Base-by-base conservation (phyloP, 2,113 vertebrate species). In the Todiramphus saurophagus region DNA sequence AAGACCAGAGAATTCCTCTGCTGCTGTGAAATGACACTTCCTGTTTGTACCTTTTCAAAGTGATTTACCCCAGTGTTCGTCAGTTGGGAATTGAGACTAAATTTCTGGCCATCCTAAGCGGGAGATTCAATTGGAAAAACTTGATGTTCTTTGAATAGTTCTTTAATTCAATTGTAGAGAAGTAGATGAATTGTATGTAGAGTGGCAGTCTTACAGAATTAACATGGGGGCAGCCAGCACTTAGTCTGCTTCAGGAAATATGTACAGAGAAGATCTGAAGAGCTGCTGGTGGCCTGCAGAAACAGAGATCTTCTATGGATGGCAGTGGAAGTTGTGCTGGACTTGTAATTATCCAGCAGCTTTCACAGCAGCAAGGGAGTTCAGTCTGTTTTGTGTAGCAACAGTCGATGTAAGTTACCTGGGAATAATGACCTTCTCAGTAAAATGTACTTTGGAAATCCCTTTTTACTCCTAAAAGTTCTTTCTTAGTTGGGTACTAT, bases 171-270 rank as follows among this genome's bases (percentile, higher is more conserved):
- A 5, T 15, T 82, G 35, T 24, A 63, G 33, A 53, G 43, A 68
- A 48, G 5, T 4, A 46, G 60, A 19, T 41, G 51, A 14, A 16
- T 37, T 44, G 16, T 64, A 3, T 51, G 55, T 66, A 43, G 27
- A 0, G 0, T 14, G 39, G 25, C 14, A 19, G 21, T 73, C 23
- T 8, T 23, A 9, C 17, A 25, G 81, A 41, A 25, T 11, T 44
- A 63, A 31, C 16, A 2, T 2, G 16, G 53, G 27, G 25, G 16
- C 59, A 87, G 63, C 23, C 63, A 83, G 77, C 33, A 20, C 43
- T 72, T 28, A 7, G 0, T 4, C 58, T 63, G 46, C 70, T 55
- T 68, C 17, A 20, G 17, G 83, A 46, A 55, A 7, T 0, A 0
- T 1, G 9, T 27, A 1, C 7, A n/a, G 62, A 37, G 50, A 59